Evolutionary conservation across 1,140 invertebrate genomes (phyloP), one percentile per base, ranked within the genome.

Genomic region (Caenorhabditis briggsae): DNA sequence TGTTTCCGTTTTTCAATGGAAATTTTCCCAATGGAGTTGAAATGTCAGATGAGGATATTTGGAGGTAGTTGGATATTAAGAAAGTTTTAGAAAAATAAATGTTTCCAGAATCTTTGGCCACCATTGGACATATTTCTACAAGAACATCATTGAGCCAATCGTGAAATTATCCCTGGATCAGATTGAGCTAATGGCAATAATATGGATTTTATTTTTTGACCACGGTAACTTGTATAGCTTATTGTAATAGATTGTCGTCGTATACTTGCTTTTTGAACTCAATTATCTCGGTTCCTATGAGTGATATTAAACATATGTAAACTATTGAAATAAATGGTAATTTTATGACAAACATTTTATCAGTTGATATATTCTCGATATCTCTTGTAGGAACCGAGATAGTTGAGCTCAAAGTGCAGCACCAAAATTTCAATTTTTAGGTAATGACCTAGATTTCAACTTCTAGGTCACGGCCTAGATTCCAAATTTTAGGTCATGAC

Each of bases 171-270:
- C 20, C 3, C 41, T 70, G 41, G 64, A 70, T 12, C 5, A 46
- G 41, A 43, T 46, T 43, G 64, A 70, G 18, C 23, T 70, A 5
- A 70, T 70, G 64, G 64, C 64, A 25, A 46, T 70, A 5, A 46
- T 70, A 2, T 70, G 64, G 64, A 43, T 70, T n/a, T 12, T 70
- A 14, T 70, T 70, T 70, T 70, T 70, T 46, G 64, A 70, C 43
- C 33, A 11, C 8, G 41, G 64, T 70, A n/a, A n/a, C n/a, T n/a
- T n/a, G n/a, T n/a, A n/a, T n/a, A n/a, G n/a, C n/a, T n/a, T n/a
- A n/a, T n/a, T n/a, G n/a, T n/a, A n/a, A n/a, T n/a, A n/a, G n/a
- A n/a, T n/a, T n/a, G n/a, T n/a, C n/a, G n/a, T n/a, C n/a, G n/a
- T n/a, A n/a, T n/a, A n/a, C n/a, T n/a, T n/a, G n/a, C n/a, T n/a